phyloP scores from a whole-genome alignment of 1,140 invertebrate species.

The Pemphigus obesinymphae region DNA sequence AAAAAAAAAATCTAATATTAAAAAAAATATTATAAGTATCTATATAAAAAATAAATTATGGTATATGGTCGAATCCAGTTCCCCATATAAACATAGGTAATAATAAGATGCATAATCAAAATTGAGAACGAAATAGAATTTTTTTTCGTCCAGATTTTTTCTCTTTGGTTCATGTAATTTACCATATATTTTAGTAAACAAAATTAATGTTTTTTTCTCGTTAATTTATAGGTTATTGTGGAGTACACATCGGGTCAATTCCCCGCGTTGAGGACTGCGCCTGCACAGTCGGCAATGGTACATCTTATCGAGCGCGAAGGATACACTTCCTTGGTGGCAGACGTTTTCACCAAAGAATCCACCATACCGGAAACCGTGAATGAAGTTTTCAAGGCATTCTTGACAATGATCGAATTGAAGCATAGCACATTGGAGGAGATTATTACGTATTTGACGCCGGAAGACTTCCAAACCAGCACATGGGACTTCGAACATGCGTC shows the following conservation, averaged over 20 bases:
- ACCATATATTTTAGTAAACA: no score
- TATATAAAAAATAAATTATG: no score
- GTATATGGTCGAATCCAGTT: no score
- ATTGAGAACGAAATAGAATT: no score
- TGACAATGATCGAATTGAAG: slow-evolving; percentile 75
- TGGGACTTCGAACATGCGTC: slow-evolving; percentile 65
- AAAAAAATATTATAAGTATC: no score
- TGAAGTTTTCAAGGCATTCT: slow-evolving; percentile 74
- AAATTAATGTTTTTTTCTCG: no score
- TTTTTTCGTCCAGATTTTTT: no score
- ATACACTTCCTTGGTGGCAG: slow-evolving; percentile 69
- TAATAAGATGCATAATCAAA: no score
- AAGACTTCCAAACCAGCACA: slow-evolving; percentile 71
- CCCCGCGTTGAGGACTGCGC: slow-evolving; percentile 67
- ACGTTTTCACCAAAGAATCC: slow-evolving; percentile 70
- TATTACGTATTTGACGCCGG: slow-evolving; percentile 70
- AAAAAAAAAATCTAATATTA: no score
- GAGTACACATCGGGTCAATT: slow-evolving; percentile 70
- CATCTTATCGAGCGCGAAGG: slow-evolving; percentile 75
- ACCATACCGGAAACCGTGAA: slow-evolving; percentile 68
- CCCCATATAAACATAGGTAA: no score
- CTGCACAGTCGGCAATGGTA: slow-evolving; percentile 74
- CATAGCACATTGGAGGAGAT: slow-evolving; percentile 76
- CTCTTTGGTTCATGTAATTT: no score
- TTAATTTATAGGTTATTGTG: slow-evolving; percentile 44